Percentiles rank a stretch among this genome's conserved stretches.
Evolutionary conservation across 2,113 vertebrate genomes (phyloP).

Genomic region (Coturnix japonica): DNA sequence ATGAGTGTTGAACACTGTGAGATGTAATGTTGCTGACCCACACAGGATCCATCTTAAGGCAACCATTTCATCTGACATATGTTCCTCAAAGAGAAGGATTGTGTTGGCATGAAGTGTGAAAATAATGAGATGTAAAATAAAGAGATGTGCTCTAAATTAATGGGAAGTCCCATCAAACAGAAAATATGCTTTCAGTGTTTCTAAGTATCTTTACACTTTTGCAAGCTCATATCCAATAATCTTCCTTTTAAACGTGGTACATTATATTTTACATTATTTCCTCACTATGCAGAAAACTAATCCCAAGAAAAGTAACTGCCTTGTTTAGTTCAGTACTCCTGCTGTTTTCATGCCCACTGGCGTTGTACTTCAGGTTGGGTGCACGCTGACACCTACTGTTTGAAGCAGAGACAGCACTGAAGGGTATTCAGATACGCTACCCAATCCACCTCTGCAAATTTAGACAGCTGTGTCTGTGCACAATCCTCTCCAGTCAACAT

Average conservation of each 20-base stretch:
- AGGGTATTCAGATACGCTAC: not conserved
- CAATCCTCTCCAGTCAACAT: not conserved
- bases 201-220: not conserved
- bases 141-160: not conserved
- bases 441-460: not conserved
- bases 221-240: not conserved
- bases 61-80: not conserved
- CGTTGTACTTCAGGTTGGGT: not conserved
- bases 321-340: not conserved
- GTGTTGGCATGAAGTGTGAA: not conserved
- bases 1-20: not conserved
- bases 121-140: not conserved
- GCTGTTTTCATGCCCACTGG: not conserved
- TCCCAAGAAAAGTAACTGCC: not conserved
- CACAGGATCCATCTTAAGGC: not conserved
- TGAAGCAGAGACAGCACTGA: not conserved
- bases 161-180: not conserved
- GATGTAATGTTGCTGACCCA: not conserved
- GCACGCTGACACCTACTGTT: constrained; percentile 62
- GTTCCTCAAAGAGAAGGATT: not conserved
- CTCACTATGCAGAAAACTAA: not conserved
- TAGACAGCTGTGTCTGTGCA: not conserved
- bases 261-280: not conserved
- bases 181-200: not conserved
- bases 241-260: not conserved